Evolutionary conservation across 1,140 invertebrate genomes (phyloP).

Genomic region (Trichogramma pretiosum): DNA sequence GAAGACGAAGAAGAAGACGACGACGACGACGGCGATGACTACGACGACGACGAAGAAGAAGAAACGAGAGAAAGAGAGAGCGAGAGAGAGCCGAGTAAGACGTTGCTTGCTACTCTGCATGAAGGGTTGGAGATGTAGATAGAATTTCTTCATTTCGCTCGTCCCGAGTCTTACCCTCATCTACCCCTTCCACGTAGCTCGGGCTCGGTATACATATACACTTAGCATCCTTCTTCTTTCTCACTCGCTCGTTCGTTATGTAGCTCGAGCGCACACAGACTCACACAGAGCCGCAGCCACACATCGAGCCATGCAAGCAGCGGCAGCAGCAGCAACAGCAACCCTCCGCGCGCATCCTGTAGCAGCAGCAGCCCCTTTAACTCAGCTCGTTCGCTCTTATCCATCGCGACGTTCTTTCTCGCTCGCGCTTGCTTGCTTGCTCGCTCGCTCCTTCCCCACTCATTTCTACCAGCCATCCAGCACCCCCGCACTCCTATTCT

Average conservation of each 20-base stretch:
- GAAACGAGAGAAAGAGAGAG: constrained; percentile 20
- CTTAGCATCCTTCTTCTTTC: constrained; percentile 5
- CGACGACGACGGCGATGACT: constrained; percentile 8
- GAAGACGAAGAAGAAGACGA: constrained; percentile 20
- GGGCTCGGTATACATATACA: constrained; percentile 7
- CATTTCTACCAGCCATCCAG: constrained; percentile 27
- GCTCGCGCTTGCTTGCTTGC: constrained; percentile 15
- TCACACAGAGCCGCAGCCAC: too few relatives aligned
- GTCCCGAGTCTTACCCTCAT: constrained; percentile 27
- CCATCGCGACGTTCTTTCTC: constrained; percentile 17
- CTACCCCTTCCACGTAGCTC: constrained; percentile 12
- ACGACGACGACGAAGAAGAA: constrained; percentile 9
- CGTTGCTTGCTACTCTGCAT: constrained; percentile 29
- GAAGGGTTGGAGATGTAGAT: constrained; percentile 49
- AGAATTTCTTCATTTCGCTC: constrained; percentile 48
- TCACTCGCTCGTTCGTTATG: neutral
- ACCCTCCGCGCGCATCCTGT: constrained; percentile 17
- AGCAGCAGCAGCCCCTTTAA: constrained; percentile 8
- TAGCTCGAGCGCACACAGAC: too few relatives aligned
- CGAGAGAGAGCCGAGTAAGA: constrained; percentile 33
- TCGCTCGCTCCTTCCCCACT: constrained; percentile 24
- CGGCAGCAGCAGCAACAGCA: too few relatives aligned
- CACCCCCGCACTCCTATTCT: constrained; percentile 40
- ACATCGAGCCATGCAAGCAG: too few relatives aligned
- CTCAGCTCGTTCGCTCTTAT: constrained; percentile 7